Conservation (phyloP, 2,888 invertebrate genomes). For the Hedya salicella region DNA sequence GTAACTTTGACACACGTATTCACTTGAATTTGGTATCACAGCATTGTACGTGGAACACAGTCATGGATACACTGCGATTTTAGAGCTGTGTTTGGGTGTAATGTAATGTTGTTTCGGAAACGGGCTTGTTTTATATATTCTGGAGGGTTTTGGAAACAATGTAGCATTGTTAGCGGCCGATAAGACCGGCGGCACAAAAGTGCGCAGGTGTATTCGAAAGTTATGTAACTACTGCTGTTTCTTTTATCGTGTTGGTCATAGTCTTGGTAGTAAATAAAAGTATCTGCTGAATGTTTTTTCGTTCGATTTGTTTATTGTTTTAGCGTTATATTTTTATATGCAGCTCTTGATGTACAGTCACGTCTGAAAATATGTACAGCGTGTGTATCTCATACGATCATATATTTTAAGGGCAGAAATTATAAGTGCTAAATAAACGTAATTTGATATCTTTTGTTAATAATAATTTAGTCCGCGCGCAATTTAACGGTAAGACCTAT, state of each 20-base stretch:
- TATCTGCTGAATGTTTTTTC: neutral
- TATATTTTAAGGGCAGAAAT: too few relatives aligned
- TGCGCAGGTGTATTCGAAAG: conserved; percentile 17
- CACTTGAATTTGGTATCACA: conserved; percentile 11
- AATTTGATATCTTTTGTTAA: too few relatives aligned
- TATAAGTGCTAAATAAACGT: too few relatives aligned
- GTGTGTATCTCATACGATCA: too few relatives aligned
- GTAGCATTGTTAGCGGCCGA: conserved; percentile 70
- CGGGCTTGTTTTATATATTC: conserved; percentile 72
- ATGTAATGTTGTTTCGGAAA: conserved; percentile 49
- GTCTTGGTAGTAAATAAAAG: neutral
- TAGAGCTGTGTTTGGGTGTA: conserved; percentile 24
- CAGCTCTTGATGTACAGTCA: too few relatives aligned
- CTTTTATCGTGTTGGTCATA: neutral
- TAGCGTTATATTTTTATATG: too few relatives aligned
- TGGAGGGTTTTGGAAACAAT: conserved; percentile 65
- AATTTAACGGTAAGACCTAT: too few relatives aligned
- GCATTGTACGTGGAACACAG: conserved; percentile 21
- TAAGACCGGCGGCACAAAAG: conserved; percentile 53
- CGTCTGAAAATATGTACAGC: too few relatives aligned
- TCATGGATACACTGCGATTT: conserved; percentile 15
- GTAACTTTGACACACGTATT: conserved; percentile 3
- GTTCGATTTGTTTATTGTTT: too few relatives aligned
- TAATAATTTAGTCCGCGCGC: too few relatives aligned
- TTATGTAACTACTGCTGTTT: conserved; percentile 12